These are phyloP conservation scores for Bombus ignitus DNA, from an alignment of 1,140 invertebrate genomes.

Conservation along the genomic window DNA sequence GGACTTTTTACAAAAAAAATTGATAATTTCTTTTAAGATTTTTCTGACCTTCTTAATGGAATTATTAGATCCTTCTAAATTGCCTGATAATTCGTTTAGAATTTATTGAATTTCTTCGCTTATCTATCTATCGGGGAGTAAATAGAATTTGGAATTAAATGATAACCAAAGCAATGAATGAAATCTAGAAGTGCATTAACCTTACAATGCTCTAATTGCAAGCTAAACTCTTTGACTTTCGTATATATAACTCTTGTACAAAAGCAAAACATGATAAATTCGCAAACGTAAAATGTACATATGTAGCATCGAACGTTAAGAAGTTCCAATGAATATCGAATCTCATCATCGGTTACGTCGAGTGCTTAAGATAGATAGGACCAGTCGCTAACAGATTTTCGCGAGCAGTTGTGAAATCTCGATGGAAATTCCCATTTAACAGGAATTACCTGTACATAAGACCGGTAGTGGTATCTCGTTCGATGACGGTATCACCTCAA, in stretches of 20 bases:
- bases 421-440: conserved; percentile 40
- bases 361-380: background rate
- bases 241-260: background rate
- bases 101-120: background rate
- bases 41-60: accelerated
- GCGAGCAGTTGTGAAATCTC: conserved; percentile 9
- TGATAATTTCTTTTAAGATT: too few relatives aligned
- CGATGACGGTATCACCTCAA: conserved; percentile 61
- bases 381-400: background rate
- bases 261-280: background rate
- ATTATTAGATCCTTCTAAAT: too few relatives aligned
- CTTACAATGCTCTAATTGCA: background rate
- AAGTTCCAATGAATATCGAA: background rate
- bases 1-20: background rate
- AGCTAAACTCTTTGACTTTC: background rate
- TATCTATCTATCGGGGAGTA: too few relatives aligned
- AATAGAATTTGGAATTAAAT: background rate
- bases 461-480: conserved; percentile 32
- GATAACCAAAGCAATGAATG: background rate
- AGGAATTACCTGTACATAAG: conserved; percentile 21
- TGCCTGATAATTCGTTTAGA: too few relatives aligned
- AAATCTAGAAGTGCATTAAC: background rate
- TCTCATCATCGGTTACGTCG: background rate
- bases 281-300: background rate
- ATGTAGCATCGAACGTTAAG: background rate